Base-by-base conservation (phyloP, 2,888 invertebrate species). In the Brachyopa scutellaris region DNA sequence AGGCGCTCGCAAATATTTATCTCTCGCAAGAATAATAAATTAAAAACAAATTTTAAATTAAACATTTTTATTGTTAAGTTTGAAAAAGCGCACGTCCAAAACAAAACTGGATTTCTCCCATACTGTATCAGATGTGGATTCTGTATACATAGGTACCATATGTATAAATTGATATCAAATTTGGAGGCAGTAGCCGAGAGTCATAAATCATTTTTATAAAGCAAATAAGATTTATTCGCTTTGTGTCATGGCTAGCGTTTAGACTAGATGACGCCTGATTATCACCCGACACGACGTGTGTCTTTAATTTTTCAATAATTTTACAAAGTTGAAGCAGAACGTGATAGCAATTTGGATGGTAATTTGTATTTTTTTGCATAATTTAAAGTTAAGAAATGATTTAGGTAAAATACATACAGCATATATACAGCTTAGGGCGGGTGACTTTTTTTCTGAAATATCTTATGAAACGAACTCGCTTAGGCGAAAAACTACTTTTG, bases 1-100 rank as follows among this genome's bases (percentile, higher is more conserved):
- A 59, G 69, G 69, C 69, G 57, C 59, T 57, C 59, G 69, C 49
- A 70, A 7, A 49, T 23, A 5, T 59, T 29, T 47, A 59, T 29
- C 9, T 36, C 29, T 31, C 8, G 29, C 21, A 8, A 2, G 47
- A 66, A 49, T 15, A 62, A 23, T 45, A 23, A 47, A 62, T 49
- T 21, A 42, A 61, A 11, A 62, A 23, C 21, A 21, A n/a, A n/a
- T n/a, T n/a, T n/a, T n/a, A n/a, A n/a, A n/a, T n/a, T n/a, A n/a
- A n/a, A n/a, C n/a, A n/a, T 42, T 26, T 26, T 11, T 19, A 19
- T 23, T 40, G 17, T n/a, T n/a, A n/a, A n/a, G 4, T 45, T 45
- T 11, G 13, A 45, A 23, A 33, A 47, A 19, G 15, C 13, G 7
- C 6, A 15, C 33, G n/a, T n/a, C n/a, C n/a, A n/a, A n/a, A n/a